Percentiles rank a stretch among this genome's conserved stretches.
phyloP scores from a whole-genome alignment of 2,797 vertebrate species.

The Malacoraja senta region DNA sequence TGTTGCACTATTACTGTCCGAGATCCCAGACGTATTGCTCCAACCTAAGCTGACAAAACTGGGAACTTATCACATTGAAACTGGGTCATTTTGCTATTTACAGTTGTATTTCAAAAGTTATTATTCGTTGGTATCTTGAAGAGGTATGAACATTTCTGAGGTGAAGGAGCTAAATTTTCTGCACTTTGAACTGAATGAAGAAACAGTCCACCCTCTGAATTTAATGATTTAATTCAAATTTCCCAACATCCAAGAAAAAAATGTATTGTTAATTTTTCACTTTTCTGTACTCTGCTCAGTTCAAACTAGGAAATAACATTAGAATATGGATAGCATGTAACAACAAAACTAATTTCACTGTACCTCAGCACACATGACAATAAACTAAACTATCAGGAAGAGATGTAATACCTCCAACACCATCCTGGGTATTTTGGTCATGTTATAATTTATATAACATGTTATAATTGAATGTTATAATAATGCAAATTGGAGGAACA shows the following conservation, averaged over 20 bases:
- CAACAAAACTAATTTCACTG: too few species aligned
- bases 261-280: neutral
- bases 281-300: neutral
- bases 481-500: neutral
- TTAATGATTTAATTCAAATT: neutral
- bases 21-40: neutral
- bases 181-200: neutral
- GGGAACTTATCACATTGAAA: neutral
- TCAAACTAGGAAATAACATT: neutral
- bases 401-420: neutral
- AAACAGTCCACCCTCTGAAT: neutral
- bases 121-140: neutral
- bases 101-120: neutral
- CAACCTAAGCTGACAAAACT: neutral
- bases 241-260: neutral
- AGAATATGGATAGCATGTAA: too few species aligned
- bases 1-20: neutral
- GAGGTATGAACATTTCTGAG: neutral
- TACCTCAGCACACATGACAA: too few species aligned
- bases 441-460: neutral
- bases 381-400: neutral
- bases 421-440: neutral
- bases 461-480: too few species aligned
- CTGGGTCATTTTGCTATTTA: neutral
- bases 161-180: neutral